Percentiles rank a stretch among this genome's conserved stretches.
phyloP scores from a whole-genome alignment of 2,113 vertebrate species.

The Phrynosoma blainvillii region DNA sequence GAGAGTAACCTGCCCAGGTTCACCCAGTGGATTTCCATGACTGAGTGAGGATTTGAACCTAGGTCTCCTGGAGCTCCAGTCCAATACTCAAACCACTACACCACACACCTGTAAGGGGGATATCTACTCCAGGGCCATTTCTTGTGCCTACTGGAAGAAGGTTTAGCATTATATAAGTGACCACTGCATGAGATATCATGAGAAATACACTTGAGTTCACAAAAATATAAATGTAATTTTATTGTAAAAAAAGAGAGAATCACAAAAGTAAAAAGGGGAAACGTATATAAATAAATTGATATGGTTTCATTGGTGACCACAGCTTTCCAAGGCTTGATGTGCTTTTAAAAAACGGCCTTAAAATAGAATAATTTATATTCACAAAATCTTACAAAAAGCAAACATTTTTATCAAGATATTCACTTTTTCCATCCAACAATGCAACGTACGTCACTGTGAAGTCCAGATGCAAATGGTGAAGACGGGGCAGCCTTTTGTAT shows the following conservation, averaged over 20 bases:
- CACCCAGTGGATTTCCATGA: too few relatives aligned
- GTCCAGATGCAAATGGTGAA: too few relatives aligned
- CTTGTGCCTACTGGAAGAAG: neutral
- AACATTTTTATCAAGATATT: neutral
- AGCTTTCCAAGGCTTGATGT: neutral
- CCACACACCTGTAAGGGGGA: too few relatives aligned
- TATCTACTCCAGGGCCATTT: neutral
- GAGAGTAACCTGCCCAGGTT: too few relatives aligned
- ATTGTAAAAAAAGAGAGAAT: conserved; percentile 57
- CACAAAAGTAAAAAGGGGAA: conserved; percentile 30
- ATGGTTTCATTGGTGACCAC: conserved; percentile 24
- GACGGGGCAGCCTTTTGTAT: neutral
- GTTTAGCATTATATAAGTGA: neutral
- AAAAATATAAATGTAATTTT: conserved; percentile 64
- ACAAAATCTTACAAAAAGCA: conserved; percentile 30
- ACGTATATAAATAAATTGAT: conserved; percentile 57
- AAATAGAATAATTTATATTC: conserved; percentile 61
- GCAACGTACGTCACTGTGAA: too few relatives aligned
- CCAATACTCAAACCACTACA: too few relatives aligned
- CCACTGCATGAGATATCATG: rapidly evolving
- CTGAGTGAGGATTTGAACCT: too few relatives aligned
- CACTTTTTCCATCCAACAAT: neutral
- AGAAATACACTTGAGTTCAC: neutral
- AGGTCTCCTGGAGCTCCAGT: too few relatives aligned
- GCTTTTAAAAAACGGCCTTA: neutral